phyloP scores from a whole-genome alignment of 2,113 vertebrate species.

The Rhabdornis inornatus region DNA sequence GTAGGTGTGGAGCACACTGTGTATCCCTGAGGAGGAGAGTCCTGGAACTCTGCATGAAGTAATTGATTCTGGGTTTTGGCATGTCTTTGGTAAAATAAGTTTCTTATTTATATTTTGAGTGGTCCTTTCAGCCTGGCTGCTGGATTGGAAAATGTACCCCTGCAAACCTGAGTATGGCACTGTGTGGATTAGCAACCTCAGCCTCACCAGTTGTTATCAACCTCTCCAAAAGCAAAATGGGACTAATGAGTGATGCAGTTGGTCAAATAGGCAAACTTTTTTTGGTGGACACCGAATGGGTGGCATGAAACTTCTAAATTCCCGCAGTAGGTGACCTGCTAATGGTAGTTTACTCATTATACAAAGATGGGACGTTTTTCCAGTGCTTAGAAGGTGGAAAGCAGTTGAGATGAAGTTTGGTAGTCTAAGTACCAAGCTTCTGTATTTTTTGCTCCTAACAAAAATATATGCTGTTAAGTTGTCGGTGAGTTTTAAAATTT shows the following conservation, averaged over 20 bases:
- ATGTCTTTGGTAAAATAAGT: background rate
- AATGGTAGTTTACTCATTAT: background rate
- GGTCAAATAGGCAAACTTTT: background rate
- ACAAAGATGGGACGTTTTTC: background rate
- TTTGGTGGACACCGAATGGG: background rate
- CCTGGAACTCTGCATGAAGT: background rate
- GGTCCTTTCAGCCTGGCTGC: background rate
- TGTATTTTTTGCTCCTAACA: background rate
- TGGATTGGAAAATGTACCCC: background rate
- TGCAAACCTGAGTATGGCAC: background rate
- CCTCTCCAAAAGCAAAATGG: background rate
- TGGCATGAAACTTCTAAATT: background rate
- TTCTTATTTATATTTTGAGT: background rate
- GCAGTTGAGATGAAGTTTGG: background rate
- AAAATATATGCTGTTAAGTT: background rate
- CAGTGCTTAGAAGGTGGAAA: background rate
- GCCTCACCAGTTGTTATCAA: background rate
- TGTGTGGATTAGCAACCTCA: background rate
- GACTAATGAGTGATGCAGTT: background rate
- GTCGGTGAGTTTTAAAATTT: background rate
- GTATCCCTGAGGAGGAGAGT: background rate
- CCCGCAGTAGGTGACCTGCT: background rate
- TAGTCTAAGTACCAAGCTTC: background rate
- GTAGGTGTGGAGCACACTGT: fast-evolving
- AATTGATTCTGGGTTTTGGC: background rate